Evolutionary conservation across 1,140 invertebrate genomes (phyloP).

Genomic region (Scaptomyza graminum): DNA sequence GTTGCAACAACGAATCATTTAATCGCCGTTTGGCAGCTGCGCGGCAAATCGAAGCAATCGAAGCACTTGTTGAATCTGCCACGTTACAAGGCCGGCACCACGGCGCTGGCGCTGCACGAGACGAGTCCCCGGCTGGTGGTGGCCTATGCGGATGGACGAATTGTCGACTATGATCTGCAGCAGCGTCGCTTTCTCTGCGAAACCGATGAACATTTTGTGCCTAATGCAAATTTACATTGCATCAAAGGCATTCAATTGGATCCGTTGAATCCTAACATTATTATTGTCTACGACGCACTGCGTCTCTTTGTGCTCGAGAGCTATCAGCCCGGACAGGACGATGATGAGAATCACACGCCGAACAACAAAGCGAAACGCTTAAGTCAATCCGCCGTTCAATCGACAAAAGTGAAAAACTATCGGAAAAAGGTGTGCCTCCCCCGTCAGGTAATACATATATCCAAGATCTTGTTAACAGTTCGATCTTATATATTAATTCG

Average conservation of each 20-base stretch:
- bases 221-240: constrained; percentile 58
- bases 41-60: constrained; percentile 79
- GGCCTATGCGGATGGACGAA: constrained; percentile 89
- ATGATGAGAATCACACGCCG: background rate
- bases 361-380: constrained; percentile 28
- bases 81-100: constrained; percentile 87
- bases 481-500: background rate
- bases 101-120: constrained; percentile 87
- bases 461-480: background rate
- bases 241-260: constrained; percentile 86
- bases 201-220: constrained; percentile 62
- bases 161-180: constrained; percentile 88
- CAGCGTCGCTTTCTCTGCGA: constrained; percentile 85
- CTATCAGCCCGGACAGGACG: background rate
- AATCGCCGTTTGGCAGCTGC: constrained; percentile 86
- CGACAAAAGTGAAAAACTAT: background rate
- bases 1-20: constrained; percentile 86
- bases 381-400: background rate
- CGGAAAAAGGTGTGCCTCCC: constrained; percentile 9
- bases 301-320: constrained; percentile 86
- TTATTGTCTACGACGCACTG: constrained; percentile 88
- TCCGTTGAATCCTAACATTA: constrained; percentile 85
- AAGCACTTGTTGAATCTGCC: constrained; percentile 86
- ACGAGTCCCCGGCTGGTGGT: constrained; percentile 86
- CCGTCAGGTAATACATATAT: constrained; percentile 24